Base-by-base conservation (phyloP, 2,888 invertebrate genomes). In the Corythucha ciliata region DNA sequence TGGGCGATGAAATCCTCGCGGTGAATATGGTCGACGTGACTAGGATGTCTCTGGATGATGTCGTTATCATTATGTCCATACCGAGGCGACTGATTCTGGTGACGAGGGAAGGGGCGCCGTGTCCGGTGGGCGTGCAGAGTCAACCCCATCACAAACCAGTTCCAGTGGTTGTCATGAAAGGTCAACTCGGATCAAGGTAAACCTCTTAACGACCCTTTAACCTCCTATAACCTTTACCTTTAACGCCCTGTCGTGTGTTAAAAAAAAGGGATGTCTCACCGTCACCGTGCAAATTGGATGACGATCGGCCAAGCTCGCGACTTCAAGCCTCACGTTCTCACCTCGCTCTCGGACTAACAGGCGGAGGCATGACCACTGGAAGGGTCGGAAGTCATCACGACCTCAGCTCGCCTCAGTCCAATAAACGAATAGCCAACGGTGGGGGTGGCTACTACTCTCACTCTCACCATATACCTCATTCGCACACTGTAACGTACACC, bases 51-150 rank as follows among this genome's bases (percentile, higher is more conserved):
- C 74, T 98, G 64, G 97, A 98, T 70, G 98, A 98, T 70, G 98
- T 98, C 58, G 98, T 98, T 61, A 92, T 97, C 65, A 91, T 97
- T 64, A 96, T 98, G 92, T 94, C 94, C 65, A 98, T 98, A 72
- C 97, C 98, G 5, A 79, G 94, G 65, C 79, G 97, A 62, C 75
- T 98, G 65, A 83, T 97, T 58, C 77, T 98, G 58, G 92, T 92
- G 62, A 94, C 94, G 58, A 81, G 84, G 70, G 83, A 82, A 68
- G 74, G 39, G 71, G 72, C 1, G 75, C 76, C 5, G 75, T 55
- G 55, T 29, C 78, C 36, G 75, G 50, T 46, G 8, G 57, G 57
- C 12, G 55, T 58, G 32, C 58, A 62, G 49, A 68, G 79, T 57
- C 75, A 80, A 50, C 76, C 82, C 21, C 70, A 89, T 64, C 81